phyloP scores from a whole-genome alignment of 2,888 invertebrate genomes.

The Drosophila leonis region DNA sequence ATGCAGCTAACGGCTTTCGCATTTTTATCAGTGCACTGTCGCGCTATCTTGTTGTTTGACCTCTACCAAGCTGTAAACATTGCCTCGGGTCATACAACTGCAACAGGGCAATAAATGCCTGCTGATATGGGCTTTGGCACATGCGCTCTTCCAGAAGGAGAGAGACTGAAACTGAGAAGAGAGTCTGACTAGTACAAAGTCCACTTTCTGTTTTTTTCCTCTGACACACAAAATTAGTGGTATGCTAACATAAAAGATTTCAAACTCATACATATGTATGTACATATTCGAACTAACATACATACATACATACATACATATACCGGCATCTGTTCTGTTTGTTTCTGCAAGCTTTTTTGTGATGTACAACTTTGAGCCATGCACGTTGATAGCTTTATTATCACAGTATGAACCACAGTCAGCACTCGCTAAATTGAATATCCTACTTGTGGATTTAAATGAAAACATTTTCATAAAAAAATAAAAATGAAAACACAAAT shows the following conservation, averaged over 20 bases:
- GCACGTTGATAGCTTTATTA: background rate
- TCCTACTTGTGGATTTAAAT: background rate
- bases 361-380: conserved; percentile 11
- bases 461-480: background rate
- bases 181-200: conserved; percentile 41
- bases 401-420: conserved; percentile 2
- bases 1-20: conserved; percentile 3
- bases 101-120: conserved; percentile 30
- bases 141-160: conserved; percentile 35
- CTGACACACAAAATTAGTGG: conserved; percentile 18
- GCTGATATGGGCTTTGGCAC: conserved; percentile 21
- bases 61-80: conserved; percentile 36
- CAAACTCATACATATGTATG: background rate
- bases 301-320: background rate
- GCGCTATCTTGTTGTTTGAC: conserved; percentile 29
- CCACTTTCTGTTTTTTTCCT: conserved; percentile 24
- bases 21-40: conserved; percentile 20
- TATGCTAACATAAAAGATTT: conserved; percentile 10
- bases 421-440: background rate
- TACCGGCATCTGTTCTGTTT: conserved; percentile 11
- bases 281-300: background rate
- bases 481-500: background rate
- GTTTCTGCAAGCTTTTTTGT: conserved; percentile 15
- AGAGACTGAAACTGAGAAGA: background rate
- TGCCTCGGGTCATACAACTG: conserved; percentile 34